Evolutionary conservation across 1,140 invertebrate species (phyloP), one percentile per base, ranked within the genome.

Genomic region (Leptinotarsa texana): DNA sequence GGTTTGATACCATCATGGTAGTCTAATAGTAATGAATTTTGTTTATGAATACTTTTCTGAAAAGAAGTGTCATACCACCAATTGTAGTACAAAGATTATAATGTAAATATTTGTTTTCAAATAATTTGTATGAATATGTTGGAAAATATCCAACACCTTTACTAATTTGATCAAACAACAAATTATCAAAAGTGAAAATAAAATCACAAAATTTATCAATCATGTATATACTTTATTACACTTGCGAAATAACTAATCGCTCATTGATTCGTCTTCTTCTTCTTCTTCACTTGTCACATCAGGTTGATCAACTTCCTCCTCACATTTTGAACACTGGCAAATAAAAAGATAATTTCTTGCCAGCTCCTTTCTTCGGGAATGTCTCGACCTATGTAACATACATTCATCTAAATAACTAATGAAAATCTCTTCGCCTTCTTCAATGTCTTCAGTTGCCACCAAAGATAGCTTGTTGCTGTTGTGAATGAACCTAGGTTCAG

Each of bases 371-470:
- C 94, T 93, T 79, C 96, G 88, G 8, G 93, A 93, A 87, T 98
- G 93, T 79, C 96, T 88, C 76, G 95, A 96, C 71, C 95, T 88
- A 71, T 90, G 88, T 63, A 94, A 79, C 27, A 89, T 88, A 83
- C 95, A 98, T 74, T 96, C 94, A 84, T 96, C 94, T 73, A 98
- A 88, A 85, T 98, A 98, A 74, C 93, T 94, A 79, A 97, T 96
- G 78, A 89, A 93, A 77, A 98, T 96, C 87, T 98, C 96, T 77
- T 98, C 94, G 17, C 92, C 95, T 5, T 90, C 88, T 76, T 88
- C 81, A 74, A 99, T 97, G 73, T 94, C 89, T 67, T 88, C 87
- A 3, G 90, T 81, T 4, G 96, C 95, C 74, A 92, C 92, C 63
- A 98, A 81, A 6, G 91, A 91, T 72, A 98, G 86, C 49, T 72